Percentiles rank a stretch among this genome's conserved stretches.
Evolutionary conservation across 2,797 vertebrate species (phyloP).

Genomic region (Sylvilagus floridanus): DNA sequence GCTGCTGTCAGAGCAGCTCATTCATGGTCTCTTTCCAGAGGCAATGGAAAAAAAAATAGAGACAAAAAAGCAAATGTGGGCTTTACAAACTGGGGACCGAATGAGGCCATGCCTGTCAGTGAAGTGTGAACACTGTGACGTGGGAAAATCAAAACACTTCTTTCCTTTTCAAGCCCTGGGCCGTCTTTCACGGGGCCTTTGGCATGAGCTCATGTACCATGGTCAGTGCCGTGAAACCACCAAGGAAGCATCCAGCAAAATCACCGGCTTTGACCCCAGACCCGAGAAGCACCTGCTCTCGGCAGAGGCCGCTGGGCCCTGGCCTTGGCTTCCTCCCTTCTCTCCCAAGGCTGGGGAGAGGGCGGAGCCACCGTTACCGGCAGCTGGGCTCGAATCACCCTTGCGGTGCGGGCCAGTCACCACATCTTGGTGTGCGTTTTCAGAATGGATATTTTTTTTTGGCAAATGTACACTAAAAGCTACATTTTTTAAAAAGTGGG

Average conservation of each 20-base stretch:
- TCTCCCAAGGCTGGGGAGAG: neutral
- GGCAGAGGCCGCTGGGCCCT: rapidly evolving
- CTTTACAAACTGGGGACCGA: neutral
- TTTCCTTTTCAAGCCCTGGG: rapidly evolving
- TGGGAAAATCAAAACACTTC: neutral
- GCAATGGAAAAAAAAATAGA: neutral
- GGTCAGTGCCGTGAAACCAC: rapidly evolving
- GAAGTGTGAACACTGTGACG: neutral
- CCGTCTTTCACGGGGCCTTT: neutral
- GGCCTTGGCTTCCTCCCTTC: neutral
- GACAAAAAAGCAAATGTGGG: neutral
- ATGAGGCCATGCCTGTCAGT: neutral
- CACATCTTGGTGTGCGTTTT: neutral
- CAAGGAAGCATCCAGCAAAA: neutral
- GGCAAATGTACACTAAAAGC: neutral
- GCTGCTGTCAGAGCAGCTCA: neutral
- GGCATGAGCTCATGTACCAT: neutral
- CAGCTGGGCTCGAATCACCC: neutral
- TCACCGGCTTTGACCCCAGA: neutral
- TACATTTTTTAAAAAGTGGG: neutral
- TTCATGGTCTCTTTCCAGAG: neutral
- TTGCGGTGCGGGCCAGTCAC: neutral
- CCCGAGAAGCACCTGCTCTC: no score
- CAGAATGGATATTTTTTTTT: slow-evolving; percentile 15
- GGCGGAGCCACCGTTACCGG: neutral